Percentiles rank a stretch among this genome's conserved stretches.
Conservation (phyloP, 2,888 invertebrate genomes). For the Xestia c-nigrum region DNA sequence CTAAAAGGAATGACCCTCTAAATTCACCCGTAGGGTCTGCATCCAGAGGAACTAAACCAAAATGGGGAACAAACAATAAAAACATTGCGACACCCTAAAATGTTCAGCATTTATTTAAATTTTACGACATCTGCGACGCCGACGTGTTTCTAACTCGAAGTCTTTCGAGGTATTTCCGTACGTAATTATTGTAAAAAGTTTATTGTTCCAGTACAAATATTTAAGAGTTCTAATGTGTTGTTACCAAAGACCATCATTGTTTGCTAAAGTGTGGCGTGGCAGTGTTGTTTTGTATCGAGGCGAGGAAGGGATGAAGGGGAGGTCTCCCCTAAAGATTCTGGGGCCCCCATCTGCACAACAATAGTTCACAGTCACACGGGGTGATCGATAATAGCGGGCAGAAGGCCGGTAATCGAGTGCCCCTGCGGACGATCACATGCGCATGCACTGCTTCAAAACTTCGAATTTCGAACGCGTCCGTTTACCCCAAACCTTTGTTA, state of each 20-base stretch:
- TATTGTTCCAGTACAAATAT: conserved; percentile 31
- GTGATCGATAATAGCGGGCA: conserved; percentile 82
- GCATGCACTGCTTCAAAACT: conserved; percentile 67
- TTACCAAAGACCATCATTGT: conserved; percentile 63
- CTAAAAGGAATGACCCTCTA: conserved; percentile 54
- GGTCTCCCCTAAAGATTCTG: conserved; percentile 86
- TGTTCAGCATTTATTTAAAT: conserved; percentile 36
- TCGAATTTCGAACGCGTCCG: conserved; percentile 40
- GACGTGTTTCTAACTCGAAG: conserved; percentile 34
- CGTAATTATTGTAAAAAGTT: conserved; percentile 12
- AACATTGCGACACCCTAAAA: conserved; percentile 52
- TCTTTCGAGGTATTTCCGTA: conserved; percentile 26
- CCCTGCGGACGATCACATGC: conserved; percentile 64
- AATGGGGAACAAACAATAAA: conserved; percentile 55
- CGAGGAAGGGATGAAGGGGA: conserved; percentile 66
- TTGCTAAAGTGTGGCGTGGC: conserved; percentile 65
- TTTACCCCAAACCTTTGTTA: conserved; percentile 61
- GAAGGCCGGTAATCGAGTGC: conserved; percentile 56
- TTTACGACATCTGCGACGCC: conserved; percentile 47
- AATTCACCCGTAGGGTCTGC: conserved; percentile 43
- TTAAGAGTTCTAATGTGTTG: conserved; percentile 41
- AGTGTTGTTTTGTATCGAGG: conserved; percentile 72
- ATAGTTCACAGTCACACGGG: conserved; percentile 88
- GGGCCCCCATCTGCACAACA: conserved; percentile 83
- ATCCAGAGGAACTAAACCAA: conserved; percentile 42